Evolutionary conservation across 2,888 invertebrate genomes (phyloP).

Genomic region (Sinotaia quadrata): DNA sequence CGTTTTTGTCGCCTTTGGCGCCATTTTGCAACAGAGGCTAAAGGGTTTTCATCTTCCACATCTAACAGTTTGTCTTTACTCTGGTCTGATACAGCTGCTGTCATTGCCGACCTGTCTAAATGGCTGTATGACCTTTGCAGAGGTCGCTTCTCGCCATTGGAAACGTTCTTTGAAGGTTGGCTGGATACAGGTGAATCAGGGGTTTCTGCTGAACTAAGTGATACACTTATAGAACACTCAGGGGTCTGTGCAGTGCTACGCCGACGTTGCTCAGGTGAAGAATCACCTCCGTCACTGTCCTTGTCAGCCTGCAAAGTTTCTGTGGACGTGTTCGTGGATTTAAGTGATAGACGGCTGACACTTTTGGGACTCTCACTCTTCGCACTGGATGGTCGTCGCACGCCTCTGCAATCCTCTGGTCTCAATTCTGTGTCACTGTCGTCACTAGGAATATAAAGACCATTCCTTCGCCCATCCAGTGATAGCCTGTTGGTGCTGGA

Average conservation of each 20-base stretch:
- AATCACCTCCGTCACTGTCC: conserved; percentile 54
- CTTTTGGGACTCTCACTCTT: conserved; percentile 62
- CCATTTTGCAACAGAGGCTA: conserved; percentile 57
- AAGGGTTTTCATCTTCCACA: conserved; percentile 53
- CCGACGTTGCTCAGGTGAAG: conserved; percentile 51
- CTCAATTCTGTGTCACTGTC: conserved; percentile 59
- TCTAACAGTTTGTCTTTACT: conserved; percentile 33
- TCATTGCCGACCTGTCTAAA: conserved; percentile 36
- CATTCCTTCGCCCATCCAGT: conserved; percentile 56
- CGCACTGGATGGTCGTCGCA: conserved; percentile 50
- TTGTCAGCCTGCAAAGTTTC: conserved; percentile 60
- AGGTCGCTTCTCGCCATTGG: conserved; percentile 3
- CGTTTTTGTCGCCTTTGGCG: conserved; percentile 50
- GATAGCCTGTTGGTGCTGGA: conserved; percentile 53
- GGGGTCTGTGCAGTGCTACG: conserved; percentile 25
- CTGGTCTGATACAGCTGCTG: conserved; percentile 25
- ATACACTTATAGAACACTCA: background rate
- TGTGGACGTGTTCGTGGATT: conserved; percentile 64
- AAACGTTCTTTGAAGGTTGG: background rate
- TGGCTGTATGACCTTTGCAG: conserved; percentile 35
- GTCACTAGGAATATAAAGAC: conserved; percentile 55
- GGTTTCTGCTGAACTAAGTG: background rate
- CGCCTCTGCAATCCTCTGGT: conserved; percentile 43
- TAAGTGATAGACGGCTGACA: conserved; percentile 56
- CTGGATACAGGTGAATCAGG: background rate